Base-by-base conservation (phyloP, 2,888 invertebrate genomes). In the Chelonus formosanus region DNA sequence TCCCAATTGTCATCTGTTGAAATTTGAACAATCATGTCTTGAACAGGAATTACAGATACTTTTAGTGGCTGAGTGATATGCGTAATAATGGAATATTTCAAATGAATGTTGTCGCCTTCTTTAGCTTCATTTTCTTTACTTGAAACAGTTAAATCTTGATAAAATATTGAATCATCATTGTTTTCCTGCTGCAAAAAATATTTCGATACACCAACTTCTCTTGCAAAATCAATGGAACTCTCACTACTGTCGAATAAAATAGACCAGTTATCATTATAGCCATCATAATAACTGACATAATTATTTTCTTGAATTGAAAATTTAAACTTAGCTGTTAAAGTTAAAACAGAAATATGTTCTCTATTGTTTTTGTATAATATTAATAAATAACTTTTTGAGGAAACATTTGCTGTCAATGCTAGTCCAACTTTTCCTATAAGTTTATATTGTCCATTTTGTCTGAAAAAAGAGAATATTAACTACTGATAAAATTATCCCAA, bases 211-310 rank as follows among this genome's bases (percentile, higher is more conserved):
- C 74, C 76, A 56, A 84, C 70, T 75, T 83, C 79, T 65, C 75
- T 76, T 2, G 82, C 77, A 70, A 85, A 80, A 63, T 82, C 79
- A 4, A 77, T 69, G 20, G 78, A 78, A 36, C 78, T 74, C n/a
- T 76, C 75, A 6, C 72, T 68, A 35, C 69, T 76, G 4, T 83
- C 84, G 76, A 89, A 89, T 73, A 86, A 81, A 55, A 89, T 75
- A 7, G 88, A 88, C 89, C 89, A 89, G 73, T 86, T 87, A 62
- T 85, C 84, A 44, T 85, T 79, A 34, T 80, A 79, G 50, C 85
- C 85, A 78, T 89, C 89, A 73, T 87, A 87, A 77, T 80, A 82
- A 65, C 76, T 76, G 3, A 76, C 75, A 56, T 81, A 82, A 73
- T 80, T 80, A 34, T 81, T 78, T 7, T 74, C 71, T 47, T 77